A percentile compares a stretch with the other conserved stretches of the same genome.
phyloP scores from a whole-genome alignment of 35 echinoderm and acorn worm species.

The Lytechinus pictus region DNA sequence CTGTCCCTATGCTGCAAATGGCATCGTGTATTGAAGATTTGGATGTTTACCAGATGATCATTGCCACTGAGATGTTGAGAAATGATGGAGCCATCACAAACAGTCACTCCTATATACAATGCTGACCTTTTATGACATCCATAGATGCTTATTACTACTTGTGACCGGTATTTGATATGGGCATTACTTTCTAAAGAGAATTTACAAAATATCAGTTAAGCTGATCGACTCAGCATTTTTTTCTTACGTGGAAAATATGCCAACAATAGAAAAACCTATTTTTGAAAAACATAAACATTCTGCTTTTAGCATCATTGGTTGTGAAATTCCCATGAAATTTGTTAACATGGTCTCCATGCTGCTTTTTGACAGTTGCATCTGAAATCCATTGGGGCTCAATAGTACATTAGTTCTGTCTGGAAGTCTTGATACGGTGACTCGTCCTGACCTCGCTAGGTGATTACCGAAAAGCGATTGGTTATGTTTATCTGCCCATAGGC shows the following conservation, averaged over 20 bases:
- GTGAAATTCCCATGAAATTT: background rate
- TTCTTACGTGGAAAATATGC: background rate
- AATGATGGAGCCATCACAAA: background rate
- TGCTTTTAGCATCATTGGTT: background rate
- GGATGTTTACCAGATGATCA: background rate
- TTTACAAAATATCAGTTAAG: background rate
- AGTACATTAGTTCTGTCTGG: conserved; percentile 11
- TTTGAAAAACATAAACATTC: background rate
- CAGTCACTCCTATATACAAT: conserved; percentile 3
- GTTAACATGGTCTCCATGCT: background rate
- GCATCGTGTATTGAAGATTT: background rate
- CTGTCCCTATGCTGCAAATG: too few species aligned
- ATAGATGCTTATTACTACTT: background rate
- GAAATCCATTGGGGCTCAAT: background rate
- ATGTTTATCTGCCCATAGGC: conserved; percentile 9
- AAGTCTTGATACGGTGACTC: background rate
- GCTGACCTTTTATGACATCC: background rate
- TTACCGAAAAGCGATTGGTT: conserved; percentile 11
- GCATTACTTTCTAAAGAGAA: background rate
- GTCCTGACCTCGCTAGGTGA: background rate
- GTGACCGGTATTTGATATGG: background rate
- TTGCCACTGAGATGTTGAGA: background rate
- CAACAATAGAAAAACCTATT: background rate
- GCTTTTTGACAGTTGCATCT: background rate
- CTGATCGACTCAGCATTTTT: background rate